phyloP scores from a whole-genome alignment of 2,113 vertebrate species.

The Butorides virescens region DNA sequence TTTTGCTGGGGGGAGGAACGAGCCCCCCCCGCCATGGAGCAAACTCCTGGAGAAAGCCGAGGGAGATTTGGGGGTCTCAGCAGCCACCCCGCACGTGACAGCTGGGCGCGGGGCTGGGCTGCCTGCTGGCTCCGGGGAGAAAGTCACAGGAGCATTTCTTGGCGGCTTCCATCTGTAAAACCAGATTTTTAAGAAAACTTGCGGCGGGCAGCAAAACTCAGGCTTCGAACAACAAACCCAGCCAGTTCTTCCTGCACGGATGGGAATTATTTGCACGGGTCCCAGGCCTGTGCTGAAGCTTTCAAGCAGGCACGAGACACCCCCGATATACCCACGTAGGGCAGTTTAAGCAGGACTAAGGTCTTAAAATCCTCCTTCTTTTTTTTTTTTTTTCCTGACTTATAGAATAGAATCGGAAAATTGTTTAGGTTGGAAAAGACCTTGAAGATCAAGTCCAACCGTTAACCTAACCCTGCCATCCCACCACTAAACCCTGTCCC shows the following conservation, averaged over 20 bases:
- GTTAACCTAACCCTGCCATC: too few relatives aligned
- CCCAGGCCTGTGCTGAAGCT: not conserved
- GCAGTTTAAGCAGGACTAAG: not conserved
- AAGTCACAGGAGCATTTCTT: not conserved
- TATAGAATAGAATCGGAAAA: too few relatives aligned
- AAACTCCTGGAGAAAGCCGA: not conserved
- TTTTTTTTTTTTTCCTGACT: not conserved
- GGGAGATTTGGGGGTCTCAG: not conserved
- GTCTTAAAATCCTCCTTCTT: not conserved
- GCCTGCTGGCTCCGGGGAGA: not conserved
- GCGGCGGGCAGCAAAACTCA: not conserved
- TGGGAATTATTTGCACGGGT: accelerated
- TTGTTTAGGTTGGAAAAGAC: too few relatives aligned
- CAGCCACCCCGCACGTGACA: not conserved
- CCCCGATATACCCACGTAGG: accelerated
- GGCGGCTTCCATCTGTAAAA: slow-evolving; percentile 22
- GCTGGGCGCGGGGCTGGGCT: not conserved
- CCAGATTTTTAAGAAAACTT: slow-evolving; percentile 6
- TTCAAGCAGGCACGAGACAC: not conserved
- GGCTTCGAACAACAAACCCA: not conserved
- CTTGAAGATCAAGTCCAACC: too few relatives aligned
- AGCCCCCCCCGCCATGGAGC: accelerated
- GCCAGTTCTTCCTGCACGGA: not conserved
- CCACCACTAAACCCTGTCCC: too few relatives aligned
- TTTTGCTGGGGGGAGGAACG: not conserved